Evolutionary conservation across 2,797 vertebrate species (phyloP).

Genomic region (Poecilia velifera): DNA sequence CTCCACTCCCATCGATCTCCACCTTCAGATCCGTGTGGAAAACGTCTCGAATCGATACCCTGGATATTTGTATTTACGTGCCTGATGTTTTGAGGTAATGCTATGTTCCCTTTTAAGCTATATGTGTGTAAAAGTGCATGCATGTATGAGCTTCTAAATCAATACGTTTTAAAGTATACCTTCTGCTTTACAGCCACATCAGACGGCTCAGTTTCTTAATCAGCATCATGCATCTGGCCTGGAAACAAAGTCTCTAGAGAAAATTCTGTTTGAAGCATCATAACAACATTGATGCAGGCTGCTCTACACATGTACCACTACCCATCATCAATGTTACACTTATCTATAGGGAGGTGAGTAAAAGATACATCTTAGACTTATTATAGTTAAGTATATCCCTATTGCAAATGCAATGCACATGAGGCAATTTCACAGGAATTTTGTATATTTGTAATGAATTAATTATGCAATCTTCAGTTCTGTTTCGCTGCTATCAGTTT

Average conservation of each 20-base stretch:
- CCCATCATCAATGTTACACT: constrained; percentile 43
- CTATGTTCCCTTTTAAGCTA: constrained; percentile 2
- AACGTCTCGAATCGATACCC: constrained; percentile 26
- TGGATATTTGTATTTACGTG: constrained; percentile 19
- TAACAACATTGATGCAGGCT: constrained; percentile 46
- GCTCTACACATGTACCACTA: constrained; percentile 2
- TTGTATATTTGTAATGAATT: constrained; percentile 40
- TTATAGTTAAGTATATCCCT: constrained; percentile 19
- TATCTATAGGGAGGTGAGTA: constrained; percentile 29
- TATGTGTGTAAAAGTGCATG: constrained; percentile 18
- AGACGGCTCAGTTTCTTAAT: constrained; percentile 74
- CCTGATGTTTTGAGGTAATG: constrained; percentile 3
- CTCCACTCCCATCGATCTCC: constrained; percentile 64
- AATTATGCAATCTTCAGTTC: constrained; percentile 38
- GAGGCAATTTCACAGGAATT: constrained; percentile 43
- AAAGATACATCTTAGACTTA: constrained; percentile 21
- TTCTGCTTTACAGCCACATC: constrained; percentile 68
- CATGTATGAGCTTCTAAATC: constrained; percentile 45
- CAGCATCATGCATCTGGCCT: constrained; percentile 72
- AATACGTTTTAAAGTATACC: constrained; percentile 62
- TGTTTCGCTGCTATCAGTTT: constrained; percentile 51
- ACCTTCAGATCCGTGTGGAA: constrained; percentile 32
- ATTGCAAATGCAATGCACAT: constrained; percentile 36
- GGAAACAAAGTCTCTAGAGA: constrained; percentile 57
- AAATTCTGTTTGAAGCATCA: constrained; percentile 52